Base-by-base conservation (phyloP, 2,888 invertebrate species). In the Tetragnatha montana region DNA sequence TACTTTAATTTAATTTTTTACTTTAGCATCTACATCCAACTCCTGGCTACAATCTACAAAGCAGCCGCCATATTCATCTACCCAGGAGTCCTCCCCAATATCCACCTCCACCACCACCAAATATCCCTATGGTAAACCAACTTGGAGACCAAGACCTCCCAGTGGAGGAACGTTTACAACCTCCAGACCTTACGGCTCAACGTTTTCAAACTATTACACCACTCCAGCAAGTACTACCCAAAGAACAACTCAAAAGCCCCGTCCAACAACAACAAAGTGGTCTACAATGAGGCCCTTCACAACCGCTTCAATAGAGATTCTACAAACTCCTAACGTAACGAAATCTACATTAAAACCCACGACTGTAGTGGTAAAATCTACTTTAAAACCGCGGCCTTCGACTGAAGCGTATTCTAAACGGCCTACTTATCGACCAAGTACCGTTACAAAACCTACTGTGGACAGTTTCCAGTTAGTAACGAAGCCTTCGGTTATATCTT, bases 61-160 rank as follows among this genome's bases (percentile, higher is more conserved):
- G 50, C 49, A 76, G 50, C 76, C 76, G 10, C 6, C 6, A 6
- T 50, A 50, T 50, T 8, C 76, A 50, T 50, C 76, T 14, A 50
- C 76, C 10, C 22, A 22, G 1, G 6, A 35, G 35, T 17, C 10
- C 8, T 76, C 76, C 47, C 1, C 50, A 35, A 21, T 47, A 50
- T 35, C 35, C n/a, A 68, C 71, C 7, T n/a, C 17, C 7, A 51
- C 60, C 71, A 79, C 80, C 1, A 60, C 79, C 21, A 60, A 73
- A 35, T 73, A 86, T 51, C 79, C 85, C 6, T 79, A 47, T 12
- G 17, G 14, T 8, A 22, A 69, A 75, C 80, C 87, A 17, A 74
- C 87, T 17, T 87, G 87, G 87, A 87, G 80, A 71, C 87, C 86
- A 74, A 80, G 82, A 60, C 82, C 79, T 0, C 12, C 80, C 47